A percentile compares a stretch with the other conserved stretches of the same genome.
Evolutionary conservation across 2,888 invertebrate genomes (phyloP).

Genomic region (Odontomyia ornata): DNA sequence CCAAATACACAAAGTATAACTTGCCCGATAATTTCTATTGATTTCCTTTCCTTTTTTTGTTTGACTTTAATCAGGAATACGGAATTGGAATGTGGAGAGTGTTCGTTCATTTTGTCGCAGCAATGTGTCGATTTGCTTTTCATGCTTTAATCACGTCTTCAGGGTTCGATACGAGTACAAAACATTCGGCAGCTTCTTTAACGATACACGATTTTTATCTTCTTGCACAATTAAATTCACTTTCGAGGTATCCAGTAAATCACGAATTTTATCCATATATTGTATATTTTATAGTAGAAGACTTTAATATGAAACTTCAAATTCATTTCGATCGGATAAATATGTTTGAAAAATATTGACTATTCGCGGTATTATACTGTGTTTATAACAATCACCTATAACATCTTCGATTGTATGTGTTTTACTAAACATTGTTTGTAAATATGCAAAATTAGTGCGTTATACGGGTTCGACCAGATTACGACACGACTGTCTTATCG

Average conservation of each 20-base stretch:
- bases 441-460: constrained; percentile 99
- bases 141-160: constrained; percentile 99
- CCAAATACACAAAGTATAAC: too few relatives aligned
- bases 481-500: too few relatives aligned
- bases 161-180: constrained; percentile 98
- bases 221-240: constrained; percentile 99
- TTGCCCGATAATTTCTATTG: too few relatives aligned
- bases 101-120: too few relatives aligned
- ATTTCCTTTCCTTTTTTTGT: too few relatives aligned
- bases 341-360: constrained; percentile 99
- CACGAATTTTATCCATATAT: constrained; percentile 99
- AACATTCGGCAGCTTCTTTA: constrained; percentile 98
- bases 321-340: constrained; percentile 99
- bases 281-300: constrained; percentile 99
- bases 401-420: constrained; percentile 99
- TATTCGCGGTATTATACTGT: constrained; percentile 98
- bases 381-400: constrained; percentile 87
- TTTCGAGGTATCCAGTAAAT: constrained; percentile 97
- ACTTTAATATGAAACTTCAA: constrained; percentile 99
- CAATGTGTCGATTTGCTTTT: constrained; percentile 98
- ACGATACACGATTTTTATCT: constrained; percentile 99
- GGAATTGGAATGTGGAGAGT: too few relatives aligned
- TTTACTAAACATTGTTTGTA: constrained; percentile 99
- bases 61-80: too few relatives aligned
- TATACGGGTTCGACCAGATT: too few relatives aligned